Evolutionary conservation across 2,888 invertebrate genomes (phyloP), one percentile per base, ranked within the genome.

Genomic region (Coenonympha glycerion): DNA sequence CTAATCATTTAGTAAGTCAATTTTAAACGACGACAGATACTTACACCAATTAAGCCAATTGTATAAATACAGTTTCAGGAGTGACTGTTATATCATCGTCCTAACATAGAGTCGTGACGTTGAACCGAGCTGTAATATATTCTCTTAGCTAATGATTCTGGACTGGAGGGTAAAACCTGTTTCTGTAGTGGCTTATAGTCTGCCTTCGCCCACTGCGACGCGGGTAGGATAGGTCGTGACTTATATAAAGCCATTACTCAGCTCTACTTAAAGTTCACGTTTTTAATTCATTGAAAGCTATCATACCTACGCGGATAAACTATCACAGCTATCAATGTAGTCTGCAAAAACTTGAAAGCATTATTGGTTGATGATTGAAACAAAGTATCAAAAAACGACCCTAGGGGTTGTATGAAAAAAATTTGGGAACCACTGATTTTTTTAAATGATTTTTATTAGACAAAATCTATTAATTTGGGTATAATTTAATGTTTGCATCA

Each of bases 1-100:
- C 56, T 54, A 52, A 59, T 55, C 51, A 56, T 56, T 58, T 58
- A 63, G 52, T 56, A 59, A 55, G 61, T 58, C 59, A 57, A 58
- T 61, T 59, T 58, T 56, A 54, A 61, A 58, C 53, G 47, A 49
- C 45, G 24, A 26, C 47, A 37, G 48, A 51, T 48, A 52, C 30
- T 49, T 24, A 41, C 36, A 52, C 13, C 42, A 49, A 55, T 55
- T 55, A 46, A 41, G 46, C 36, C 37, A 52, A 55, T 49, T 52
- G 48, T 1, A n/a, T n/a, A n/a, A n/a, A n/a, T n/a, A 4, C 28
- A 34, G 26, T 15, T 19, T 33, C 28, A 19, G 9, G 22, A 30
- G 36, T 13, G 19, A 13, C 41, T 15, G 11, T 18, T 9, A 19
- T 15, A n/a, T 40, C 34, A 36, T 34, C 34, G 33, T 19, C 33